phyloP scores from a whole-genome alignment of 2,888 invertebrate genomes.

The Drosophila buzzatii region DNA sequence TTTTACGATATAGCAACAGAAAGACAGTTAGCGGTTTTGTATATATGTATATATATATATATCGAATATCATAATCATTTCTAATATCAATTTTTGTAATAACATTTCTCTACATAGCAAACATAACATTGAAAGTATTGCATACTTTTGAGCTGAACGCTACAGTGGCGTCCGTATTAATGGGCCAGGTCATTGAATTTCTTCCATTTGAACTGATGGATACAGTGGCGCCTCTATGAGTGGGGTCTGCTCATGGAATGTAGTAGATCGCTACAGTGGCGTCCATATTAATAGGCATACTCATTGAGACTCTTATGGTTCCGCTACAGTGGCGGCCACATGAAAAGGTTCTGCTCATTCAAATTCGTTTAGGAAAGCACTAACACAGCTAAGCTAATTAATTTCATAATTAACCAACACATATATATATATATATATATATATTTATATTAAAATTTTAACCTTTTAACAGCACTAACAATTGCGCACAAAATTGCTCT shows the following conservation, averaged over 20 bases:
- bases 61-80: constrained; percentile 5
- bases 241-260: not conserved
- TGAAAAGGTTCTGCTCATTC: not conserved
- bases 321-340: constrained; percentile 20
- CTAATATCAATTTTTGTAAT: constrained; percentile 17
- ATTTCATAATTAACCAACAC: constrained; percentile 23
- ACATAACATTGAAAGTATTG: constrained; percentile 64
- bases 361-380: constrained; percentile 37
- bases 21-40: constrained; percentile 51
- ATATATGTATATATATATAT: constrained; percentile 26
- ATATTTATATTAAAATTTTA: constrained; percentile 27
- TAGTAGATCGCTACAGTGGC: constrained; percentile 16
- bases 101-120: constrained; percentile 42
- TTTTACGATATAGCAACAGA: constrained; percentile 58
- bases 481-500: constrained; percentile 76
- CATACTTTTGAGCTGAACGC: constrained; percentile 62
- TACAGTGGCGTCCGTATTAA: constrained; percentile 22
- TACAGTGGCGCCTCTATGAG: not conserved
- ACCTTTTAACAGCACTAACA: constrained; percentile 72
- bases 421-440: constrained; percentile 13
- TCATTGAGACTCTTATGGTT: not conserved
- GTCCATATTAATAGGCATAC: not conserved
- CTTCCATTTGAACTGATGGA: not conserved
- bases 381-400: constrained; percentile 51
- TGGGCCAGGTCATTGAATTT: not conserved